Conservation (phyloP, 37 sponge, comb jelly and placozoan species). For the Dysidea cf. avara region DNA sequence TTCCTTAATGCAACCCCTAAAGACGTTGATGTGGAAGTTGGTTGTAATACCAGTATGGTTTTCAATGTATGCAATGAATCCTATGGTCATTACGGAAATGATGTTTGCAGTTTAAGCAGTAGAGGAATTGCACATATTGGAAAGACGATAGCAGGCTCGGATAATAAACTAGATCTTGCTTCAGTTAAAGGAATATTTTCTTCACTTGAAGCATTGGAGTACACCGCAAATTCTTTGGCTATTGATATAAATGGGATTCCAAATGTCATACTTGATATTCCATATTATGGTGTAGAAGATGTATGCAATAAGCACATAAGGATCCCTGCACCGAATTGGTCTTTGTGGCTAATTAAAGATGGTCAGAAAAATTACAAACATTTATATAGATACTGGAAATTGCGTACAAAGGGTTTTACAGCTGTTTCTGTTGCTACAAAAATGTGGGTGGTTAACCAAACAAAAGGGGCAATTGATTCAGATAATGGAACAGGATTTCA, state of each 20-base stretch:
- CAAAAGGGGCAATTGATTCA: too few relatives aligned
- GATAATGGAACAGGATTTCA: too few relatives aligned
- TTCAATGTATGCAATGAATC: not conserved
- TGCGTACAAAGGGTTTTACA: conserved; percentile 11
- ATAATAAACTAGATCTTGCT: not conserved
- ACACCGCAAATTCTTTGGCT: conserved; percentile 23
- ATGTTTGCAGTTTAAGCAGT: too few relatives aligned
- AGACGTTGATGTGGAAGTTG: conserved; percentile 31
- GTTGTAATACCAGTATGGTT: not conserved
- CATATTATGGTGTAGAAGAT: conserved; percentile 19
- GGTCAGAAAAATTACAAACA: too few relatives aligned
- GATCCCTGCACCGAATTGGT: conserved; percentile 33
- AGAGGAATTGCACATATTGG: conserved; percentile 3
- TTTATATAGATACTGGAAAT: conserved; percentile 32
- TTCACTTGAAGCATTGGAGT: conserved; percentile 1
- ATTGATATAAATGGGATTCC: conserved; percentile 19
- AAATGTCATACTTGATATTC: conserved; percentile 25
- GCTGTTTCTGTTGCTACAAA: not conserved
- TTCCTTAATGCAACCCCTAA: too few relatives aligned
- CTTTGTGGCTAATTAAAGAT: not conserved
- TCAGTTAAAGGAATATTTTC: conserved; percentile 1
- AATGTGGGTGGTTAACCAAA: too few relatives aligned
- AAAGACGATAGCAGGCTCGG: not conserved
- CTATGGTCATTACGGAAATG: not conserved
- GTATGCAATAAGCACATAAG: conserved; percentile 18